A percentile compares a stretch with the other conserved stretches of the same genome.
phyloP scores from a whole-genome alignment of 2,113 vertebrate genomes.

The Apteryx mantelli region DNA sequence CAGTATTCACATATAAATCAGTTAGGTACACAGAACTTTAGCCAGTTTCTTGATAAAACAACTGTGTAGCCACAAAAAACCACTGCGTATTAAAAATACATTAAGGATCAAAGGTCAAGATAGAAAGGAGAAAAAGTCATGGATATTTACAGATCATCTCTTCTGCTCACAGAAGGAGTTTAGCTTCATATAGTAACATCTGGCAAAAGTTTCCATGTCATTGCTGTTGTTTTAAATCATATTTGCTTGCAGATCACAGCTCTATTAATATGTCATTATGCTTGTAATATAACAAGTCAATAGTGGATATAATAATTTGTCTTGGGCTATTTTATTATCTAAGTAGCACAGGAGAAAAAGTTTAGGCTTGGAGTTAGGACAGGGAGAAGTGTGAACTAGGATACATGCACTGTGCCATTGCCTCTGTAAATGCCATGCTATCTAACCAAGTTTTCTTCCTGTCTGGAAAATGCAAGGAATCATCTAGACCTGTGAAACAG shows the following conservation, averaged over 20 bases:
- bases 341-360: background rate
- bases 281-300: background rate
- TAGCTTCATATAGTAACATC: background rate
- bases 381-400: background rate
- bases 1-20: conserved; percentile 24
- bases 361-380: background rate
- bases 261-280: background rate
- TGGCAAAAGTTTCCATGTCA: background rate
- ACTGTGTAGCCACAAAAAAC: conserved; percentile 6
- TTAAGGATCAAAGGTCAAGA: background rate
- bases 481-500: background rate
- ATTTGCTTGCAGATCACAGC: background rate
- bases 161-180: background rate
- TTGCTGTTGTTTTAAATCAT: background rate
- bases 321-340: background rate
- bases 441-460: background rate
- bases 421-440: background rate
- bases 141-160: background rate
- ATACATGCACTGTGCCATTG: no score
- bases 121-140: background rate
- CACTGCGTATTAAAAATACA: conserved; percentile 1
- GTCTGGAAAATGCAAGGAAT: background rate
- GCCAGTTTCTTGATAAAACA: background rate
- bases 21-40: background rate
- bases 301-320: background rate